Evolutionary conservation across 2,113 vertebrate genomes (phyloP), one percentile per base, ranked within the genome.

Genomic region (Petromus typicus): DNA sequence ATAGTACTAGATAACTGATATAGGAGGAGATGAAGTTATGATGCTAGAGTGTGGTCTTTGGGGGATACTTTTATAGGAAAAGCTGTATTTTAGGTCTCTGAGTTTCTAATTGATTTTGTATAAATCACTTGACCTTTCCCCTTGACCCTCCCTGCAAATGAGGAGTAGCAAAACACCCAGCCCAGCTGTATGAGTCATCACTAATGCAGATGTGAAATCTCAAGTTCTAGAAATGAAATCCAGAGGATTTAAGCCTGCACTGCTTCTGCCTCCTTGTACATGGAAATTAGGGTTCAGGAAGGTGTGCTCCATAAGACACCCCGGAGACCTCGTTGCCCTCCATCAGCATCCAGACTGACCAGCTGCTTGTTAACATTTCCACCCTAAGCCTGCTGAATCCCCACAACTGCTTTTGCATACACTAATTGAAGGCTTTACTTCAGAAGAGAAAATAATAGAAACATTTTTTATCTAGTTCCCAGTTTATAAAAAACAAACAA

Each of bases 371-470:
- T 96, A 95, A 86, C 93, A 94, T 94, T 92, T 95, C 73, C 73
- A 79, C 66, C 66, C n/a, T 94, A 90, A 93, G 92, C 93, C 95
- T 91, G 27, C 43, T 91, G 76, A 93, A 88, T 79, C 93, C 51
- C 57, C 76, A 79, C 84, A 23, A 78, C 92, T 86, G 56, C 57
- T 95, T 89, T 79, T 75, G 56, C 90, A 93, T 79, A 76, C 13
- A 66, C 82, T 93, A 95, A 96, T 37, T 86, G 67, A 96, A 93
- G 78, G n/a, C 67, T 97, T 96, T 87, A 82, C 54, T 93, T 87
- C 73, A 92, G 61, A 34, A 90, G n/a, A 81, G 84, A 89, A 79
- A 90, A 89, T 83, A 94, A 91, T n/a, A 83, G 78, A 64, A 45
- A 78, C 66, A 61, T n/a, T 87, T 91, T 93, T 92, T 64, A 40